These are phyloP conservation scores for Matsumyia berberina DNA, from an alignment of 2,888 invertebrate species.

Conservation along the genomic window DNA sequence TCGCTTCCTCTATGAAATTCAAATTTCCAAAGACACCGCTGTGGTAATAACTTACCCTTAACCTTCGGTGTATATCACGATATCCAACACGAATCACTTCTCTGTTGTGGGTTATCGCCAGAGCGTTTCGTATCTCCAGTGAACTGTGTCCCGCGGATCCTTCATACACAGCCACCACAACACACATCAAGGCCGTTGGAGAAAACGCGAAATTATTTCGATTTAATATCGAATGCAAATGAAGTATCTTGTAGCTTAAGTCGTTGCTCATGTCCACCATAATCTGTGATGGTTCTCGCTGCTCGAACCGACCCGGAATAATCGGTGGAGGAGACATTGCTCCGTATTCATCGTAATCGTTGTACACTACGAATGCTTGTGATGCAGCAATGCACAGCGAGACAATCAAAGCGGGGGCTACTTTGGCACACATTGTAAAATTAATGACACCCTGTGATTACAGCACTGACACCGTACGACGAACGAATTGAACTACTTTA, in stretches of 20 bases:
- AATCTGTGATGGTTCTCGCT: constrained; percentile 87
- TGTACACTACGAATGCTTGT: constrained; percentile 57
- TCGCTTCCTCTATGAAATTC: constrained; percentile 1
- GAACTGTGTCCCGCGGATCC: constrained; percentile 90
- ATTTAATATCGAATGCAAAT: constrained; percentile 89
- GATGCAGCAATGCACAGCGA: constrained; percentile 56
- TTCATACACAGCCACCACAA: constrained; percentile 91
- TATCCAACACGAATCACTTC: constrained; percentile 91
- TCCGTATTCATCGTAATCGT: constrained; percentile 63
- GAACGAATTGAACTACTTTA: constrained; percentile 1
- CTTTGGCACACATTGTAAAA: constrained; percentile 64
- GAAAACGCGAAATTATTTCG: constrained; percentile 93
- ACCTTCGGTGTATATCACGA: constrained; percentile 92
- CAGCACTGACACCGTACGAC: constrained; percentile 41
- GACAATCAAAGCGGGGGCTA: constrained; percentile 37
- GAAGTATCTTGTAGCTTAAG: constrained; percentile 88
- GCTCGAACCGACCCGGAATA: constrained; percentile 51
- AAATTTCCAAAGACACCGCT: not conserved
- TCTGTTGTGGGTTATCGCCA: constrained; percentile 90
- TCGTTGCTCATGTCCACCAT: constrained; percentile 93
- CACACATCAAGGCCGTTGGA: constrained; percentile 92
- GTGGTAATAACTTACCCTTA: constrained; percentile 87
- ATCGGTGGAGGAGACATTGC: constrained; percentile 58
- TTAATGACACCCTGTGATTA: constrained; percentile 39
- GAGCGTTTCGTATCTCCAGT: constrained; percentile 89